Base-by-base conservation (phyloP, 2,888 invertebrate species). In the Caenorhabditis zanzibari region DNA sequence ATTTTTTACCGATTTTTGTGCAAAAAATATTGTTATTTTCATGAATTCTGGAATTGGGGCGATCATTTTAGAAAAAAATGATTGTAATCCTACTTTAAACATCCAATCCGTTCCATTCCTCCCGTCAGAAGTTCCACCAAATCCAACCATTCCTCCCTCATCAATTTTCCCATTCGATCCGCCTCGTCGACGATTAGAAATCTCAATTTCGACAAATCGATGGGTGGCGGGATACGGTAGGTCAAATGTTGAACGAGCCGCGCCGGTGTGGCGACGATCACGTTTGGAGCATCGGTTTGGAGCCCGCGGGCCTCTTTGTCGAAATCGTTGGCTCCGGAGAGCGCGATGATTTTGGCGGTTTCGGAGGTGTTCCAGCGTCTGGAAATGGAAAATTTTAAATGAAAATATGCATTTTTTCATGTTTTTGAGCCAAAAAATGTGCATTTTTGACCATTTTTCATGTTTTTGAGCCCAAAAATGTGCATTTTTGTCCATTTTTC, bases 191-290 rank as follows among this genome's bases (percentile, higher is more conserved):
- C 96, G 0, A 99, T 93, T 92, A 94, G 71, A 22, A 81, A 90
- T 64, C 91, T 74, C 9, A 91, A 82, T 61, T 80, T 95, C 94
- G 92, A 96, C 95, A 22, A 96, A 96, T 92, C 95, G 94, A 90
- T 63, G 19, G 16, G 81, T 61, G 52, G 73, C 19, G 79, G 83
- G 49, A 82, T 76, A 16, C 0, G 96, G 96, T 86, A 95, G 92
- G 95, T 95, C 83, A 98, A 94, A 93, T 98, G 98, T 92, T 97
- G 97, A 0, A 97, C 95, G 71, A 98, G 93, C 77, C 98, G 95
- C 16, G 97, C 97, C 35, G 97, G 96, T 19, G 98, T 98, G 66
- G 97, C 96, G 0, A 98, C 95, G 71, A 98, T 94, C 88, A 98
- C 96, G 92, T 98, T 97, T 28, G 92, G 93, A 61, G 71, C 52